phyloP scores from a whole-genome alignment of 2,797 vertebrate genomes.

The Leptodactylus fallax region DNA sequence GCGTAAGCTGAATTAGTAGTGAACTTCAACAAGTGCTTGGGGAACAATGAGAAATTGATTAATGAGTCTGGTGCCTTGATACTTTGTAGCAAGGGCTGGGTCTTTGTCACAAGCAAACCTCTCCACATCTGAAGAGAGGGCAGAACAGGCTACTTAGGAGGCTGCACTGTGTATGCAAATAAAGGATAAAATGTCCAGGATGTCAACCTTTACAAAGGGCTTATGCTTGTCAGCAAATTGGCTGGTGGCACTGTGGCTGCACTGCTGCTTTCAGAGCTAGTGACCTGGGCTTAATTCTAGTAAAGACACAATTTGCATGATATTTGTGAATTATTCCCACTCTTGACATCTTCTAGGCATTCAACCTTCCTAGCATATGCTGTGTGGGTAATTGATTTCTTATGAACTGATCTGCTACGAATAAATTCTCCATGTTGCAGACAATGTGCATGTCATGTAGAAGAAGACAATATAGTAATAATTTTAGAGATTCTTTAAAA shows the following conservation, averaged over 20 bases:
- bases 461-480: background rate
- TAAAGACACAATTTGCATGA: background rate
- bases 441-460: background rate
- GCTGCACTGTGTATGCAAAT: background rate
- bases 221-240: conserved; percentile 14
- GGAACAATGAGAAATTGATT: conserved; percentile 37
- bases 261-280: background rate
- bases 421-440: background rate
- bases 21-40: conserved; percentile 18
- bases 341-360: background rate
- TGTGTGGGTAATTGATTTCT: background rate
- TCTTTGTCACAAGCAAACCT: background rate
- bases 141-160: background rate
- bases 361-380: background rate
- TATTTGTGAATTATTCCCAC: background rate
- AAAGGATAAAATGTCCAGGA: background rate
- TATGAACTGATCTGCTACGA: background rate
- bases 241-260: background rate
- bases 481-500: too few relatives aligned
- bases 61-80: conserved; percentile 8
- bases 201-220: background rate
- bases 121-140: background rate
- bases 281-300: conserved; percentile 7
- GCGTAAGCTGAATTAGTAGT: conserved; percentile 31
- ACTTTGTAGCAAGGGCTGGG: background rate